Evolutionary conservation across 1,140 invertebrate genomes (phyloP).

Genomic region (Heliconius hermathena): DNA sequence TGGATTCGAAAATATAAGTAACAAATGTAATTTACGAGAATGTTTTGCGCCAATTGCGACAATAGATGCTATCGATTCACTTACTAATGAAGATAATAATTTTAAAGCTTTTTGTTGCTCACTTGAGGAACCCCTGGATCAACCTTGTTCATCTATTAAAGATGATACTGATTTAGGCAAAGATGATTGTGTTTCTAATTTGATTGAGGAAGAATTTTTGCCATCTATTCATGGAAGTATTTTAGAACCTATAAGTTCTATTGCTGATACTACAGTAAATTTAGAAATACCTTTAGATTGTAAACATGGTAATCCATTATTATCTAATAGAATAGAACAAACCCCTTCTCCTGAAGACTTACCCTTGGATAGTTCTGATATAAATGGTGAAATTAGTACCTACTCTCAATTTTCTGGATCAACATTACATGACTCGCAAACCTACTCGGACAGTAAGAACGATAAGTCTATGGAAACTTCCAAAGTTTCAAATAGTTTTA

Average conservation of each 20-base stretch:
- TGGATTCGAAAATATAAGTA: constrained; percentile 60
- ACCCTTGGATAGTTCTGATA: constrained; percentile 86
- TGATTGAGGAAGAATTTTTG: constrained; percentile 75
- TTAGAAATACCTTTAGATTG: constrained; percentile 83
- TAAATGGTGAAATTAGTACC: constrained; percentile 80
- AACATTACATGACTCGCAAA: constrained; percentile 75
- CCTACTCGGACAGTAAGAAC: constrained; percentile 82
- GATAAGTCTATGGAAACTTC: constrained; percentile 83
- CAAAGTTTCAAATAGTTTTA: constrained; percentile 86
- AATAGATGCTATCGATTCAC: constrained; percentile 55
- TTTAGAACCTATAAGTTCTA: constrained; percentile 78
- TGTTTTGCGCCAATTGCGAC: constrained; percentile 58
- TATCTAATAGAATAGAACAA: constrained; percentile 84
- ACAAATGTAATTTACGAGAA: constrained; percentile 48
- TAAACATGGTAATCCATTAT: constrained; percentile 67
- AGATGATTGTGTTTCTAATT: constrained; percentile 38
- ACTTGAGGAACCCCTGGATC: constrained; percentile 17
- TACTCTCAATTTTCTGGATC: constrained; percentile 75
- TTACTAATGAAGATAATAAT: constrained; percentile 46
- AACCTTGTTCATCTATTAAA: constrained; percentile 29
- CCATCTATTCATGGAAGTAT: constrained; percentile 81
- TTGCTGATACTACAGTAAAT: constrained; percentile 82
- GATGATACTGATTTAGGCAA: constrained; percentile 44
- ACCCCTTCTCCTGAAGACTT: constrained; percentile 92
- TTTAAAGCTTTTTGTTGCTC: constrained; percentile 41